Base-by-base conservation (phyloP, 2,797 vertebrate genomes). In the Novumbra hubbsi region DNA sequence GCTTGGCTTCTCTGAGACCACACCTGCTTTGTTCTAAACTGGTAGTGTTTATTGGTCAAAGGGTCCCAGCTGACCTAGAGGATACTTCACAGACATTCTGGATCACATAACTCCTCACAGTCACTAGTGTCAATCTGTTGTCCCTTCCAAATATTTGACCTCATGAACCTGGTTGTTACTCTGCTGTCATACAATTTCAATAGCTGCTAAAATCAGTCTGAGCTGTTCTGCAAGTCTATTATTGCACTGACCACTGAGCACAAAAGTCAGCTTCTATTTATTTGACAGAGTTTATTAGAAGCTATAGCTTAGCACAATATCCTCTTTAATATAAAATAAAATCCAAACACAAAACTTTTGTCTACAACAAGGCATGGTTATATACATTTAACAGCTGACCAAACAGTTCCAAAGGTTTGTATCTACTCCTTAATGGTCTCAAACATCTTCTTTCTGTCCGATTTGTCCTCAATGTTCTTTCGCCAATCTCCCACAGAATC, bases 381-480 rank as follows among this genome's bases (percentile, higher is more conserved):
- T 64, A 32, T 28, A 64, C 62, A 19, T 28, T 57, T 2, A 2
- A 17, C 4, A 28, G 16, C 1, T 64, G 62, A 7, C 62, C 16
- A 15, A 32, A 17, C 6, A 16, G 28, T 64, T 17, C 16, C 62
- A 32, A 16, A 30, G 4, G 24, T 63, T 30, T 30, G 11, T 63
- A 30, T 32, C 27, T 64, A 32, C 28, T 28, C 62, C 27, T 64
- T 32, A 8, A 1, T 3, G 17, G 93, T 77, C 86, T 95, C 94
- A 0, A 95, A 95, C 94, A 95, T 95, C 91, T 95, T 95, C 93
- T 95, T 95, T 45, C 94, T 91, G 86, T 93, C 94, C 0, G 94
- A 93, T 89, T 95, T 95, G 87, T 95, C 94, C 81, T 95, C 94
- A 1, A 95, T 93, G 84, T 95, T 95, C 92, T 95, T 94, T 82